These are phyloP conservation scores for Pomacea canaliculata DNA, from an alignment of 2,888 invertebrate genomes.

Conservation along the genomic window DNA sequence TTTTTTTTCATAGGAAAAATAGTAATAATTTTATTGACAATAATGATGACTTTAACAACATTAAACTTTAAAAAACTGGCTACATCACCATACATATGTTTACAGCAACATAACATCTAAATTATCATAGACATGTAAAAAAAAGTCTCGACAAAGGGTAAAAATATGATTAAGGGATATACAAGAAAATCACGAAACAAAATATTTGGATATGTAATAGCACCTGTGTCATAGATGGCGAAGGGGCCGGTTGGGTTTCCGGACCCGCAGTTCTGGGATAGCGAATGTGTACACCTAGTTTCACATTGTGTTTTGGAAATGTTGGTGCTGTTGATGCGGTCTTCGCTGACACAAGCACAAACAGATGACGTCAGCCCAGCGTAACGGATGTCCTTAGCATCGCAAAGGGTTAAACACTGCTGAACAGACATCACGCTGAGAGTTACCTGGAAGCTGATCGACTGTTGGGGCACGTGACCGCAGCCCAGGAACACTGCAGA, in stretches of 20 bases:
- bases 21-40: too few species aligned
- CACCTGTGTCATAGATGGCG: too few species aligned
- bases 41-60: too few species aligned
- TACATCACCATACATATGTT: too few species aligned
- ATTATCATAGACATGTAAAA: too few species aligned
- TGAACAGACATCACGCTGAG: slow-evolving; percentile 12
- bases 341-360: slow-evolving; percentile 13
- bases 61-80: too few species aligned
- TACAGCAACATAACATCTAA: too few species aligned
- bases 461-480: neutral
- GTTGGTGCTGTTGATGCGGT: neutral
- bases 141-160: too few species aligned
- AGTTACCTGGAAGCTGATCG: slow-evolving; percentile 7
- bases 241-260: neutral
- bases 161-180: too few species aligned
- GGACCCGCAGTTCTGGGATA: slow-evolving; percentile 5
- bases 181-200: too few species aligned
- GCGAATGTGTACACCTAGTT: neutral
- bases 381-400: slow-evolving; percentile 12
- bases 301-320: neutral
- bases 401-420: slow-evolving; percentile 18
- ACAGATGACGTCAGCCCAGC: neutral
- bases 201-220: too few species aligned
- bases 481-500: slow-evolving; percentile 6
- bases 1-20: too few species aligned